Evolutionary conservation across 2,888 invertebrate genomes (phyloP).

Genomic region (Alsophila aescularia): DNA sequence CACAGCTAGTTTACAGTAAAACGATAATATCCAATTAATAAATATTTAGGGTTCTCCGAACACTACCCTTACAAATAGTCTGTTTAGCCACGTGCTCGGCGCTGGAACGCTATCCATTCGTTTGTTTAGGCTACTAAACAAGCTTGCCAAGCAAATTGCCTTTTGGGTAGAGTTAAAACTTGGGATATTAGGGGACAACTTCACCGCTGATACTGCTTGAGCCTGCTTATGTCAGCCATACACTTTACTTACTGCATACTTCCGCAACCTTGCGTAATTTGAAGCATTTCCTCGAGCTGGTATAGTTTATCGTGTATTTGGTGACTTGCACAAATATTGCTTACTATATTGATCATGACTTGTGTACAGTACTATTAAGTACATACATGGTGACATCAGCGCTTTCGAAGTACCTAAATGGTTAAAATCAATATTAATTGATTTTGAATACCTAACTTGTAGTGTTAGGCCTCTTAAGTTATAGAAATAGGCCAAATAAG

Average conservation of each 20-base stretch:
- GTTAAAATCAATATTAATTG: no score
- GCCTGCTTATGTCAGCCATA: background rate
- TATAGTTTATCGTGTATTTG: no score
- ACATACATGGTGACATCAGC: no score
- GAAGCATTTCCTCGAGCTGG: no score
- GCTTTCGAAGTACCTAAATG: no score
- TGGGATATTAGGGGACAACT: background rate
- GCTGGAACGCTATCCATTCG: conserved; percentile 20
- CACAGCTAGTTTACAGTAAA: no score
- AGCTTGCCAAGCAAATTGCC: conserved; percentile 16
- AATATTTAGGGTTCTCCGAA: conserved; percentile 1
- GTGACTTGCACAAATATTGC: no score
- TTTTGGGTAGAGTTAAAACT: conserved; percentile 19
- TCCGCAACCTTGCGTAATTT: background rate
- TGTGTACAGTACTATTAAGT: no score
- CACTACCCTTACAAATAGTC: conserved; percentile 40
- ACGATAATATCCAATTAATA: conserved; percentile 17
- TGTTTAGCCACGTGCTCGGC: conserved; percentile 34
- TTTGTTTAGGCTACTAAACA: conserved; percentile 41
- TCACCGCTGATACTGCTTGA: conserved; percentile 17
- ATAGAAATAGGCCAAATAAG: no score
- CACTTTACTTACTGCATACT: background rate
- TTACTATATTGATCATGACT: no score
- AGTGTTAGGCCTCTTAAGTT: no score
- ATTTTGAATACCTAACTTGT: no score